These are phyloP conservation scores for Hesperia comma DNA, from an alignment of 2,888 invertebrate species.

Conservation along the genomic window DNA sequence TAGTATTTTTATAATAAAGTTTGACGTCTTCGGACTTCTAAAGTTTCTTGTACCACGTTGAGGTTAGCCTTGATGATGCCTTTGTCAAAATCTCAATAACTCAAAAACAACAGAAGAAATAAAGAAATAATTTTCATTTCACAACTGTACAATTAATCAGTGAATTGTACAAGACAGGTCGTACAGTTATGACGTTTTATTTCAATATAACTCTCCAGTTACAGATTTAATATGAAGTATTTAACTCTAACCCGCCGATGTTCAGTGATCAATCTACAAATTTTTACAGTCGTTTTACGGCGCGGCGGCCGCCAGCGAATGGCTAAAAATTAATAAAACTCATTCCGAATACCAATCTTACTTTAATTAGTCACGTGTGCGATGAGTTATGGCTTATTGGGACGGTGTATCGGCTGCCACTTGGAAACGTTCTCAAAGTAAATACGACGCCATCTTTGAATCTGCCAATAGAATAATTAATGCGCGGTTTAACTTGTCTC, in stretches of 20 bases:
- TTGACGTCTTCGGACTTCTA: too few relatives aligned
- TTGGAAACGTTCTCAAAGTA: constrained; percentile 46
- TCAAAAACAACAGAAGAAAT: too few relatives aligned
- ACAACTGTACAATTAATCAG: too few relatives aligned
- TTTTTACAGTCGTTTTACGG: constrained; percentile 57
- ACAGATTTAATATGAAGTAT: neutral
- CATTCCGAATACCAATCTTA: constrained; percentile 58
- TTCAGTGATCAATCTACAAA: constrained; percentile 9
- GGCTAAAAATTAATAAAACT: constrained; percentile 66
- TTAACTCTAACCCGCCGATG: neutral
- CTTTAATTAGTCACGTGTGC: constrained; percentile 68
- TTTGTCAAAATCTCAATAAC: too few relatives aligned
- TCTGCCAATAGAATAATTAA: constrained; percentile 28
- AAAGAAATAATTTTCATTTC: too few relatives aligned
- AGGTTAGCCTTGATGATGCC: too few relatives aligned
- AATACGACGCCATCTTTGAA: constrained; percentile 50
- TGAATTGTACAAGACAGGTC: too few relatives aligned
- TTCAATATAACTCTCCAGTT: too few relatives aligned
- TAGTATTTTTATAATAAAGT: too few relatives aligned
- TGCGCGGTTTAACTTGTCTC: constrained; percentile 13
- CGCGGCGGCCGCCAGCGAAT: constrained; percentile 45
- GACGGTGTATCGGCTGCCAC: constrained; percentile 42
- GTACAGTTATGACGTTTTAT: too few relatives aligned
- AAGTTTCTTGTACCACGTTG: too few relatives aligned
- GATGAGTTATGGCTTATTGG: constrained; percentile 72